Conservation (phyloP, 1,140 invertebrate species). For the Bombus picipes region DNA sequence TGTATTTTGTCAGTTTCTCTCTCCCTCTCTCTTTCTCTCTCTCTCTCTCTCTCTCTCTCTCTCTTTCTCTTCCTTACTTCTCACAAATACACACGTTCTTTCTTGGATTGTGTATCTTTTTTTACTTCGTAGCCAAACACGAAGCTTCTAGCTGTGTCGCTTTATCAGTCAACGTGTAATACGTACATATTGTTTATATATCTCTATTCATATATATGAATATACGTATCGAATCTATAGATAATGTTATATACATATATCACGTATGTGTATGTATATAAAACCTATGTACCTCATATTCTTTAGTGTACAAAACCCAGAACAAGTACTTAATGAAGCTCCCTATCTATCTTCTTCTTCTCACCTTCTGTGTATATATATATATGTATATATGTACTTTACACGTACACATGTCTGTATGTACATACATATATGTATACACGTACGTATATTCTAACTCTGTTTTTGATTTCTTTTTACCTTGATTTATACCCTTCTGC, state of each 20-base stretch:
- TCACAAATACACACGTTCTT: constrained; percentile 57
- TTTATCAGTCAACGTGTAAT: constrained; percentile 75
- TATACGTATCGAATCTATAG: constrained; percentile 19
- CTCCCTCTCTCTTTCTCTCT: constrained; percentile 2
- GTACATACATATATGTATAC: constrained; percentile 1
- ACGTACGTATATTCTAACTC: constrained; percentile 2
- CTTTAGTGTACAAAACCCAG: constrained; percentile 67
- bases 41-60: not conserved
- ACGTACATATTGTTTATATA: constrained; percentile 40
- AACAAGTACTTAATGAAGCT: constrained; percentile 62
- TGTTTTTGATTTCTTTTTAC: constrained; percentile 13
- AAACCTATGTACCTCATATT: constrained; percentile 18
- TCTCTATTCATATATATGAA: constrained; percentile 32
- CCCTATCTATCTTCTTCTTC: constrained; percentile 14
- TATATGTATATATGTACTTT: constrained; percentile 34
- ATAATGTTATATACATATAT: constrained; percentile 41
- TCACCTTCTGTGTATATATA: constrained; percentile 14
- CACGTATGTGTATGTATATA: constrained; percentile 46
- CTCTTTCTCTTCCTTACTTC: constrained; percentile 10
- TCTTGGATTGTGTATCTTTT: constrained; percentile 59
- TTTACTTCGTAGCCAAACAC: constrained; percentile 71
- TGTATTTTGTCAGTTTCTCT: constrained; percentile 23
- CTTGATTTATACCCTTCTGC: constrained; percentile 50
- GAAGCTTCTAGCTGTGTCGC: constrained; percentile 80
- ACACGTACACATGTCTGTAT: constrained; percentile 38